phyloP scores from a whole-genome alignment of 2,113 vertebrate genomes.

The Meriones unguiculatus region DNA sequence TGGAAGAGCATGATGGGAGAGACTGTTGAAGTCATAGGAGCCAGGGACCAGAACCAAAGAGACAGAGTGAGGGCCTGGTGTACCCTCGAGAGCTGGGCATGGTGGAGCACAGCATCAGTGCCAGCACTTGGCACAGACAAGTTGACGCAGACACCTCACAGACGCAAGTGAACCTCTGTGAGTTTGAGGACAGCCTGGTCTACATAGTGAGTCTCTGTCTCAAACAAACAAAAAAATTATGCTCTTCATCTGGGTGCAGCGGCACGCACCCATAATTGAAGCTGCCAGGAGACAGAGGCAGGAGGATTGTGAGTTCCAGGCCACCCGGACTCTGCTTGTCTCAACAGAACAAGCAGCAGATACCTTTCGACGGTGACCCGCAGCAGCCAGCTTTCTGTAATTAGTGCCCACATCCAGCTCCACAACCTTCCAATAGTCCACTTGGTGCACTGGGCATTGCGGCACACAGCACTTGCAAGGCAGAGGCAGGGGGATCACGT shows the following conservation, averaged over 20 bases:
- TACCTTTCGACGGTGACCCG: not conserved
- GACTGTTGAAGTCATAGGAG: not conserved
- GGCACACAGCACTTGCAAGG: not conserved
- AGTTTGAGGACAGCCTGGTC: not conserved
- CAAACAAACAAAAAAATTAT: not conserved
- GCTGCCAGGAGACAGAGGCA: not conserved
- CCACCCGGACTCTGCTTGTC: not conserved
- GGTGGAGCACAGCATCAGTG: not conserved
- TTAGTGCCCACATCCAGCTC: not conserved
- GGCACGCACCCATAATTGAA: not conserved
- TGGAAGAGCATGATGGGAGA: too few species aligned
- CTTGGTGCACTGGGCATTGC: not conserved
- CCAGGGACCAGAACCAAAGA: not conserved
- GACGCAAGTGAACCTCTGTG: not conserved
- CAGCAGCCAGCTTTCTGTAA: not conserved
- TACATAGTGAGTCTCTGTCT: not conserved
- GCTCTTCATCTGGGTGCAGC: not conserved
- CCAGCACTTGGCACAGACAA: not conserved
- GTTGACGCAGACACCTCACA: not conserved
- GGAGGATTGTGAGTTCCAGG: not conserved
- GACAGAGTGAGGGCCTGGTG: not conserved
- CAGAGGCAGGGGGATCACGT: not conserved
- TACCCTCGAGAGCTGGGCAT: not conserved
- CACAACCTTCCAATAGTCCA: not conserved
- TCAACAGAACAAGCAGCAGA: not conserved